Evolutionary conservation across 2,113 vertebrate genomes (phyloP), one percentile per base, ranked within the genome.

Genomic region (Asarcornis scutulata): DNA sequence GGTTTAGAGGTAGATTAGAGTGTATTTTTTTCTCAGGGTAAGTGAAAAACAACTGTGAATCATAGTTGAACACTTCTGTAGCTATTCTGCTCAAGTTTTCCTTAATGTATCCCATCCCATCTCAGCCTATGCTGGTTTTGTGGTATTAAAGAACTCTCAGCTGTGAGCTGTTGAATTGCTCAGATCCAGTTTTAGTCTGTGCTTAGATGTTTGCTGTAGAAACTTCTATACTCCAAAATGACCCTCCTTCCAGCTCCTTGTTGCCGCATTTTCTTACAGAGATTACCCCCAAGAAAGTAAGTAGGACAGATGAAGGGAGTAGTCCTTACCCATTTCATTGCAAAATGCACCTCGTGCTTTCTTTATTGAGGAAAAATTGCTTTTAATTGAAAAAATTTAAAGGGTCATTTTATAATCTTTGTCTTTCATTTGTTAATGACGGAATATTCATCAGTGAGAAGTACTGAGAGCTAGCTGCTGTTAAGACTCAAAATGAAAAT

Each of bases 41-140:
- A 21, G 40, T 20, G 12, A 66, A 66, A 40, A 66, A 44, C 42
- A 64, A 40, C 10, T 17, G 9, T 60, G 50, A 77, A 46, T 86
- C n/a, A 36, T 9, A 82, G 29, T 48, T 32, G 71, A 78, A 75
- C 31, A 21, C 60, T 64, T 6, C 34, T 66, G 6, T 72, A 59
- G n/a, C 17, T 79, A 6, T 36, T 83, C 6, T 1, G 0, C 9
- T 55, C 62, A 63, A 64, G 27, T 56, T 36, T 77, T 89, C 29
- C 6, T 76, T 74, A 13, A 15, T 3, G 0, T 36, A 10, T 78
- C 44, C 6, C 21, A 7, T 84, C 2, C 0, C 62, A 23, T 46
- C 21, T 78, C 50, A 25, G 27, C 42, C 48, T 56, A 0, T 73
- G 21, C 42, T 86, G 18, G 1, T 56, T 81, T 69, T 83, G 27